These are phyloP conservation scores for Andrena fulva DNA, from an alignment of 2,888 invertebrate genomes.

Conservation along the genomic window DNA sequence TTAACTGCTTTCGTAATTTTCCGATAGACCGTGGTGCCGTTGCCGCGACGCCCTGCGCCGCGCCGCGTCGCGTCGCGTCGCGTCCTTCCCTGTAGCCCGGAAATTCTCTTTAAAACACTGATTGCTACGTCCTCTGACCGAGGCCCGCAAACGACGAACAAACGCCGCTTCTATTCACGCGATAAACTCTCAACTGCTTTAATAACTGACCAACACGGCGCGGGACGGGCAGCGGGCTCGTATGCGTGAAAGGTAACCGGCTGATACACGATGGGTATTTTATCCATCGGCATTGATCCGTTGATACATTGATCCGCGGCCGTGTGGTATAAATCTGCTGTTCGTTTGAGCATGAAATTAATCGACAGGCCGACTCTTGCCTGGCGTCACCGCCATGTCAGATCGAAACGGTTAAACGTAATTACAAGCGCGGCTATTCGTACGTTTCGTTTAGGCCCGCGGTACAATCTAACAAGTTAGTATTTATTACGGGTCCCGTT, in stretches of 20 bases:
- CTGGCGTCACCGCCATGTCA: not conserved
- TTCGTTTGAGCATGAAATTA: slow-evolving; percentile 43
- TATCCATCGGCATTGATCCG: slow-evolving; percentile 14
- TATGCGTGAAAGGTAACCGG: slow-evolving; percentile 28
- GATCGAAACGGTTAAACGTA: slow-evolving; percentile 7
- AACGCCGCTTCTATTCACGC: slow-evolving; percentile 42
- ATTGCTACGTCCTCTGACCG: slow-evolving; percentile 58
- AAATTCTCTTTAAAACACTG: slow-evolving; percentile 66
- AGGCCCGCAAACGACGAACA: slow-evolving; percentile 53
- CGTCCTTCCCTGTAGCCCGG: slow-evolving; percentile 46
- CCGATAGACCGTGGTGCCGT: slow-evolving; percentile 32
- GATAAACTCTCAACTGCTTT: slow-evolving; percentile 37
- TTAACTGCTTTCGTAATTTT: slow-evolving; percentile 58
- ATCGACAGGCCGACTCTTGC: slow-evolving; percentile 35
- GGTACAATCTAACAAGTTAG: not conserved
- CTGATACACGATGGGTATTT: slow-evolving; percentile 39
- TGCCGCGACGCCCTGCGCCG: slow-evolving; percentile 3
- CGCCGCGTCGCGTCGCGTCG: slow-evolving; percentile 24
- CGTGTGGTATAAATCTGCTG: slow-evolving; percentile 37
- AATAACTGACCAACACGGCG: not conserved
- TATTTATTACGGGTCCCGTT: not conserved
- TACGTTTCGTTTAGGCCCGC: not conserved
- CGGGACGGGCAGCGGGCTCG: not conserved
- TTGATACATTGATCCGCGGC: slow-evolving; percentile 33
- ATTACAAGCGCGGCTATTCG: slow-evolving; percentile 12